A percentile compares a stretch with the other conserved stretches of the same genome.
phyloP scores from a whole-genome alignment of 2,797 vertebrate genomes.

The Rhyacichthys aspro region DNA sequence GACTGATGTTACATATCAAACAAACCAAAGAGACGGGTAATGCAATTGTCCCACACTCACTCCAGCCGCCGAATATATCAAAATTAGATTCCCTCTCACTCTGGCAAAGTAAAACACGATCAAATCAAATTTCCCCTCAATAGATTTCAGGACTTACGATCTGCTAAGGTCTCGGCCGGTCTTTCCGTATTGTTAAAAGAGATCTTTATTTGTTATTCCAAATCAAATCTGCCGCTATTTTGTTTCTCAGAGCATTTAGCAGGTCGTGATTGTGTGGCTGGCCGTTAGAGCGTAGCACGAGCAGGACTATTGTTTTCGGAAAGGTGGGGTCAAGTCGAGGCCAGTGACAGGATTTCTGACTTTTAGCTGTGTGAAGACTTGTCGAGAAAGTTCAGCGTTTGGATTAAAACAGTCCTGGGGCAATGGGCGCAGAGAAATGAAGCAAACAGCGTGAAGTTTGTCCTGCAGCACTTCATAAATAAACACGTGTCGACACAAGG shows the following conservation, averaged over 20 bases:
- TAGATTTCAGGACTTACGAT: conserved; percentile 66
- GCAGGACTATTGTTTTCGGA: neutral
- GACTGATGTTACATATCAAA: conserved; percentile 83
- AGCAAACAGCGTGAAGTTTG: conserved; percentile 19
- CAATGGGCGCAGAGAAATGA: conserved; percentile 1
- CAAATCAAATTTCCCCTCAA: conserved; percentile 71
- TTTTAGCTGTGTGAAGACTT: conserved; percentile 10
- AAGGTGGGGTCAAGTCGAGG: conserved; percentile 10
- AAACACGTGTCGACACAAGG: conserved; percentile 34
- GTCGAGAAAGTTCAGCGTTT: neutral
- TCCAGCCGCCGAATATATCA: conserved; percentile 79
- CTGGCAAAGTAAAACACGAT: conserved; percentile 75
- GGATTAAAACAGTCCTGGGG: neutral
- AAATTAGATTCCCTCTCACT: conserved; percentile 83
- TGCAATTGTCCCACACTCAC: conserved; percentile 79
- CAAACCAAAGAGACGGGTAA: conserved; percentile 81
- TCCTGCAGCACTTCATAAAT: conserved; percentile 29
- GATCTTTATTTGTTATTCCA: conserved; percentile 61
- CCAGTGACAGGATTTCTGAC: conserved; percentile 14
- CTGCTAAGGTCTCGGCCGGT: conserved; percentile 47
- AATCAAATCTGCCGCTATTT: conserved; percentile 47
- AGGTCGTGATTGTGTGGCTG: neutral
- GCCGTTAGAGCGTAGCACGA: conserved; percentile 6
- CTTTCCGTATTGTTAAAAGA: conserved; percentile 59
- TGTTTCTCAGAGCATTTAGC: conserved; percentile 25